A percentile compares a stretch with the other conserved stretches of the same genome.
Evolutionary conservation across 1,140 invertebrate species (phyloP).

Genomic region (Amyelois transitella): DNA sequence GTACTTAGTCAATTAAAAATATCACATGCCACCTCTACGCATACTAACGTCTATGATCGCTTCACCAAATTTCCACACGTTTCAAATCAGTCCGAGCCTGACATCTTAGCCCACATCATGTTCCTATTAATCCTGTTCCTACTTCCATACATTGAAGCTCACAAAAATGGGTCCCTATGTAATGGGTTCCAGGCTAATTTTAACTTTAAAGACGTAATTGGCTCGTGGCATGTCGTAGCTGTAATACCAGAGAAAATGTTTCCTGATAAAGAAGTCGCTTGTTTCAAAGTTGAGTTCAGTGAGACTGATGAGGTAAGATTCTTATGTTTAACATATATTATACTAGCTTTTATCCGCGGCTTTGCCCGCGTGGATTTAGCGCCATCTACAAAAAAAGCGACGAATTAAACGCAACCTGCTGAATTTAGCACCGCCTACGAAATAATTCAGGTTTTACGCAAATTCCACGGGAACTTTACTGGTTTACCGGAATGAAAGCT

Average conservation of each 20-base stretch:
- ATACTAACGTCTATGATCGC: neutral
- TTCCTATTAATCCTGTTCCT: slow-evolving; percentile 1
- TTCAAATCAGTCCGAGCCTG: neutral
- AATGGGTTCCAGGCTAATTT: slow-evolving; percentile 43
- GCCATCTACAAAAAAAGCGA: no score
- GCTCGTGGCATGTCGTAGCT: slow-evolving; percentile 51
- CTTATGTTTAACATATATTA: no score
- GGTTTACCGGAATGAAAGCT: no score
- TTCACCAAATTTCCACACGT: neutral
- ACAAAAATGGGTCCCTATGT: slow-evolving; percentile 20
- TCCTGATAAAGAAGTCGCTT: slow-evolving; percentile 38
- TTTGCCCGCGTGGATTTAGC: neutral
- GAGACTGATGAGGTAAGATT: slow-evolving; percentile 55
- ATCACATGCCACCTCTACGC: neutral
- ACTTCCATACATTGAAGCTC: slow-evolving; percentile 9
- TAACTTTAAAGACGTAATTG: slow-evolving; percentile 37
- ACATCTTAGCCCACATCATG: slow-evolving; percentile 1
- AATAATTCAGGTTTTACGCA: no score
- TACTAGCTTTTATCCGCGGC: neutral
- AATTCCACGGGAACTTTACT: no score
- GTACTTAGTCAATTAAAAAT: neutral
- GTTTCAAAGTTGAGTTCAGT: slow-evolving; percentile 53
- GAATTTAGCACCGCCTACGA: no score
- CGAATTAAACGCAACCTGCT: no score
- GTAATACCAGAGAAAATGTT: slow-evolving; percentile 47